Conservation (phyloP, 2,888 invertebrate genomes). For the Orthonevra nobilis region DNA sequence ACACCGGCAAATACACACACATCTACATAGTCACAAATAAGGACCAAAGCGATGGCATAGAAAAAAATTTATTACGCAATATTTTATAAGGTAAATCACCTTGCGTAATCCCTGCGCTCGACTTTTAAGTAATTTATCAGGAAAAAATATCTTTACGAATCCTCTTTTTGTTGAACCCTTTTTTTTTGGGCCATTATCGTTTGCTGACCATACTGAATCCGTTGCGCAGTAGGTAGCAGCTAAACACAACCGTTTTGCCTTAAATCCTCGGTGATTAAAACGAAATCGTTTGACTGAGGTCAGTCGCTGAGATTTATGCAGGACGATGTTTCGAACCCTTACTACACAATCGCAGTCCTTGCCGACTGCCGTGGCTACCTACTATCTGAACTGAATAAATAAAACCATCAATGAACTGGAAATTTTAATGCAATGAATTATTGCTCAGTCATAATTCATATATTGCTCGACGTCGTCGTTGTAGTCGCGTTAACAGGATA, state of each 20-base stretch:
- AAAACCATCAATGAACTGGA: constrained; percentile 70
- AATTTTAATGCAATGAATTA: constrained; percentile 70
- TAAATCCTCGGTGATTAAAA: constrained; percentile 64
- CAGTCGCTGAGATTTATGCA: constrained; percentile 55
- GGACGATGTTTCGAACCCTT: constrained; percentile 17
- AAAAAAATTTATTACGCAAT: constrained; percentile 57
- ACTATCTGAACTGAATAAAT: constrained; percentile 64
- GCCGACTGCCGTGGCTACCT: background rate
- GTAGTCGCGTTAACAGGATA: background rate
- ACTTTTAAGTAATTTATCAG: constrained; percentile 60
- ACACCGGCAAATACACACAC: no score
- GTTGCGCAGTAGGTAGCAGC: constrained; percentile 42
- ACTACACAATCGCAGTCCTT: no score
- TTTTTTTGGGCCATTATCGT: constrained; percentile 37
- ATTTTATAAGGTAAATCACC: constrained; percentile 58
- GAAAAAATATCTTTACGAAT: constrained; percentile 52
- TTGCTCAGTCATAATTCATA: constrained; percentile 68
- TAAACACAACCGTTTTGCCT: constrained; percentile 41
- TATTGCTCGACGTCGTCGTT: constrained; percentile 34
- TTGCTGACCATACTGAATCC: constrained; percentile 8
- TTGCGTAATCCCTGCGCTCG: constrained; percentile 25
- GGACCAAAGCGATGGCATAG: constrained; percentile 9
- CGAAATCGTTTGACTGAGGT: constrained; percentile 42
- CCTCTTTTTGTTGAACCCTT: constrained; percentile 43
- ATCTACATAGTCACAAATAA: constrained; percentile 11